These are phyloP conservation scores for Cyphomyrus plagiostoma DNA, from an alignment of 2,113 vertebrate genomes.

Conservation along the genomic window DNA sequence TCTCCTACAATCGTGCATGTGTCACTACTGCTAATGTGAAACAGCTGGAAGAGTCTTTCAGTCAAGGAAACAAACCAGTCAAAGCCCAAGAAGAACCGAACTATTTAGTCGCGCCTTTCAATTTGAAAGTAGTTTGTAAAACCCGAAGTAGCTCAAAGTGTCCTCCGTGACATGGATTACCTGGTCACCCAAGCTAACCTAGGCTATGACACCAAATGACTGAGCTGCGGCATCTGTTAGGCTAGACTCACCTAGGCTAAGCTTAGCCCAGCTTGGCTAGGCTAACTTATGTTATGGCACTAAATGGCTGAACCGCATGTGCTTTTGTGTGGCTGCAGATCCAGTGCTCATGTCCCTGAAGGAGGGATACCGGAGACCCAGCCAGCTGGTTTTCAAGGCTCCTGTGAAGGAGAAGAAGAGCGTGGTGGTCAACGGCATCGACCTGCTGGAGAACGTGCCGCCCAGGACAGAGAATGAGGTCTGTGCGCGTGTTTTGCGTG, in stretches of 20 bases:
- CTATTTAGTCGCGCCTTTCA: too few species aligned
- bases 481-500: constrained; percentile 19
- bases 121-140: too few species aligned
- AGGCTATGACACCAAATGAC: too few species aligned
- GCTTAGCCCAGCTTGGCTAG: neutral
- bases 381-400: constrained; percentile 82
- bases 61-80: too few species aligned
- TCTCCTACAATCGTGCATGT: too few species aligned
- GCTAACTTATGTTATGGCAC: neutral
- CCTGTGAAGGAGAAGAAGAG: constrained; percentile 85
- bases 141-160: too few species aligned
- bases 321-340: constrained; percentile 54
- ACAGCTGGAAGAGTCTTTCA: too few species aligned
- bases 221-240: too few species aligned
- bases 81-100: too few species aligned
- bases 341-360: constrained; percentile 92
- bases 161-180: too few species aligned
- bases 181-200: neutral
- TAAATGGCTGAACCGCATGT: too few species aligned
- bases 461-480: constrained; percentile 95
- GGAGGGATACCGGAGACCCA: constrained; percentile 80
- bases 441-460: constrained; percentile 88
- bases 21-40: too few species aligned
- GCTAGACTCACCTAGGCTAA: neutral
- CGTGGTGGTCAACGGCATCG: constrained; percentile 86